phyloP scores from a whole-genome alignment of 2,113 vertebrate genomes.

The Dermatemys mawii region DNA sequence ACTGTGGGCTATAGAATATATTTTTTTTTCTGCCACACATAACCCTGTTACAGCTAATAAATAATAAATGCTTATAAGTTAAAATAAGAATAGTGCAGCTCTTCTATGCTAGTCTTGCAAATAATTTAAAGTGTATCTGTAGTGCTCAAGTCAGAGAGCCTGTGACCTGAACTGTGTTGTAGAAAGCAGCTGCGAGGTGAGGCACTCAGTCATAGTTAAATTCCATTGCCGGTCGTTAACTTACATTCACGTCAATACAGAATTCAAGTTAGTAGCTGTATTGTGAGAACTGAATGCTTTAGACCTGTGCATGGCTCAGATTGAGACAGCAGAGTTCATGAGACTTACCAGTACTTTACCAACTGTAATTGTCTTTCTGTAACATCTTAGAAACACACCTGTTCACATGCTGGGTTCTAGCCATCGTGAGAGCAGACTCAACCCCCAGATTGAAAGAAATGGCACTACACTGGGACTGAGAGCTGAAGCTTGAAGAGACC shows the following conservation, averaged over 20 bases:
- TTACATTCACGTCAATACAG: background rate
- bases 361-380: background rate
- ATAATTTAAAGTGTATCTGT: background rate
- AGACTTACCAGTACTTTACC: background rate
- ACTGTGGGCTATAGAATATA: background rate
- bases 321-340: background rate
- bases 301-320: background rate
- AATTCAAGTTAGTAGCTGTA: rapidly evolving
- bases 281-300: background rate
- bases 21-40: background rate
- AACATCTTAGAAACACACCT: background rate
- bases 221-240: background rate
- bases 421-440: background rate
- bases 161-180: background rate
- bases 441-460: background rate
- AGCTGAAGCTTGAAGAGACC: background rate
- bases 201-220: rapidly evolving
- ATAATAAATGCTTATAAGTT: background rate
- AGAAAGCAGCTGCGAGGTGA: background rate
- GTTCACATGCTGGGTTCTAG: background rate
- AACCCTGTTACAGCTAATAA: background rate
- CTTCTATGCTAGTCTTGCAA: background rate
- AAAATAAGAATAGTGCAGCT: background rate
- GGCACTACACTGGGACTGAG: background rate
- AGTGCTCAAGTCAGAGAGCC: background rate